Evolutionary conservation across 2,888 invertebrate genomes (phyloP).

Genomic region (Capitulum mitella): DNA sequence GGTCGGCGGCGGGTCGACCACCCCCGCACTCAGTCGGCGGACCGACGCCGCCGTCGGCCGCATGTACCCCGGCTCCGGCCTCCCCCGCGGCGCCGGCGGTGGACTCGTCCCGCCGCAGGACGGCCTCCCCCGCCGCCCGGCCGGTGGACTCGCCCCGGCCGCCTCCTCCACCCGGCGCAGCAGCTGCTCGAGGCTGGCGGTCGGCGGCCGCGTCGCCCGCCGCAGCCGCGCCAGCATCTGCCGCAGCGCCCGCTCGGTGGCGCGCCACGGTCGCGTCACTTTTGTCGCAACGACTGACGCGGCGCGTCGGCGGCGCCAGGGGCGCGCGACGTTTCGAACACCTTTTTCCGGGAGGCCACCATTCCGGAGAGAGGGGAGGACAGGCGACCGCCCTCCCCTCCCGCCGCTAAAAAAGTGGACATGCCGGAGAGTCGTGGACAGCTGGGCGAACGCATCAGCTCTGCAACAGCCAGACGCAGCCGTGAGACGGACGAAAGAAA

Average conservation of each 20-base stretch:
- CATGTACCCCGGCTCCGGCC: background rate
- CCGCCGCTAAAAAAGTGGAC: conserved; percentile 43
- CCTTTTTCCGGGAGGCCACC: conserved; percentile 65
- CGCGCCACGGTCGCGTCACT: no score
- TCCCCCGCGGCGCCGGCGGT: background rate
- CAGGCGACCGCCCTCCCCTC: conserved; percentile 44
- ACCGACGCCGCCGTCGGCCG: background rate
- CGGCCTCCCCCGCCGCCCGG: background rate
- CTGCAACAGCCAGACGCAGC: conserved; percentile 26
- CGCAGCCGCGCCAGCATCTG: background rate
- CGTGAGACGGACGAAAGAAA: no score
- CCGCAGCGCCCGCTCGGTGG: background rate
- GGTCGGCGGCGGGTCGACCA: no score
- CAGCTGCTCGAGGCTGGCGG: background rate
- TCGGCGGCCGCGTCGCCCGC: background rate
- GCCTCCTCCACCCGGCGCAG: background rate
- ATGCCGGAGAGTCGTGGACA: conserved; percentile 38
- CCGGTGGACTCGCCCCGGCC: background rate
- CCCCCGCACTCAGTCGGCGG: background rate
- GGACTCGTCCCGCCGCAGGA: background rate
- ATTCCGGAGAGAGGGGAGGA: conserved; percentile 53
- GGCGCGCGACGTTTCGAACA: conserved; percentile 49
- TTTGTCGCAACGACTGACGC: background rate
- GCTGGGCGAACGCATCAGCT: conserved; percentile 37
- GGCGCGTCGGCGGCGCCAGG: conserved; percentile 15